Evolutionary conservation across 2,888 invertebrate species (phyloP), one percentile per base, ranked within the genome.

Genomic region (Germaria angustata): DNA sequence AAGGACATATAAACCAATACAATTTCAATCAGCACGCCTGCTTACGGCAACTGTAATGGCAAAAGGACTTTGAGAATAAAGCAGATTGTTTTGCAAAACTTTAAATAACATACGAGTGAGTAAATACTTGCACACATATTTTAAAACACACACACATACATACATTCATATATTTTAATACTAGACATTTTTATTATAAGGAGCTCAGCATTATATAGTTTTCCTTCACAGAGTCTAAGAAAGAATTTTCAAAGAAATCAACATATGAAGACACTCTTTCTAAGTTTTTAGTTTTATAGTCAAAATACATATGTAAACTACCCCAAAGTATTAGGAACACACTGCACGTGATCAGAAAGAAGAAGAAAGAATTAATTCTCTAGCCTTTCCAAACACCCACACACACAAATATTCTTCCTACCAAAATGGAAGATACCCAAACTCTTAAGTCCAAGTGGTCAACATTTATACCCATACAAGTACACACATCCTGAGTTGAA

Each of bases 391-490:
- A 6, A n/a, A 4, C 39, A 28, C 24, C n/a, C n/a, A n/a, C n/a
- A n/a, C n/a, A n/a, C n/a, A n/a, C n/a, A n/a, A n/a, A n/a, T n/a
- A 41, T 20, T 6, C 9, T 34, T 41, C 32, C 1, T 39, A 2
- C 3, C 4, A 15, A 36, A 65, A 34, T 2, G 8, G 32, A 46
- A 13, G 11, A 8, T 6, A 9, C 5, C 9, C 1, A 65, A 32
- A 11, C 1, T 51, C 9, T n/a, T 15, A 55, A 32, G 32, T 1
- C 3, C 15, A 28, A 72, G 51, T 55, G 73, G 73, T 44, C 73
- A 65, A 44, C n/a, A 15, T 24, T 6, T 9, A 34, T 9, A 24
- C 36, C n/a, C 9, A 1, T 34, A n/a, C 6, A 0, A 2, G 20
- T 32, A 15, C 20, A n/a, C n/a, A n/a, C n/a, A n/a, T n/a, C 7